Conservation (phyloP, 1,140 invertebrate species). For the Aphaenogaster rudis region DNA sequence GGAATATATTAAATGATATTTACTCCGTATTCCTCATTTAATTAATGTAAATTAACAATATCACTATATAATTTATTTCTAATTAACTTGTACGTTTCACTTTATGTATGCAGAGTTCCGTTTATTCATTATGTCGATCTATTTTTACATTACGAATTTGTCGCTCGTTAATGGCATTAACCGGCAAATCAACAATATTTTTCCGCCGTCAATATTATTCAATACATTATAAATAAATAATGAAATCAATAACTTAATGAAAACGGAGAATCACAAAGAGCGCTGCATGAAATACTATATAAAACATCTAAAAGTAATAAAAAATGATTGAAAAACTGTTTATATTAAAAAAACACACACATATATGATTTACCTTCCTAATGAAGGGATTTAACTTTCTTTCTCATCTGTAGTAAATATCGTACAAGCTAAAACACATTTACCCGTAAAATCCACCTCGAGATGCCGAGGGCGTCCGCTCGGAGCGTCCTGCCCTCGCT, state of each 20-base stretch:
- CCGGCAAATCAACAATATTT: conserved; percentile 15
- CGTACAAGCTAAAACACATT: neutral
- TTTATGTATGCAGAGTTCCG: neutral
- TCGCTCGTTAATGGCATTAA: neutral
- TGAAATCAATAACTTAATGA: neutral
- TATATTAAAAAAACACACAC: neutral
- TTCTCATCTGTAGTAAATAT: conserved; percentile 5
- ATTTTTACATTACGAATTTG: conserved; percentile 10
- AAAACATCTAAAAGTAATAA: neutral
- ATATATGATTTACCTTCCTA: neutral
- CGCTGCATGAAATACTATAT: neutral
- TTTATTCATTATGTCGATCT: neutral
- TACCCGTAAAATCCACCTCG: conserved; percentile 12
- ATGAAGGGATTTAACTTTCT: neutral
- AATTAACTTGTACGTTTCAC: conserved; percentile 22
- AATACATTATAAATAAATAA: neutral
- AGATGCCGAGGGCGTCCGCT: neutral
- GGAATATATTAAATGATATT: conserved; percentile 53
- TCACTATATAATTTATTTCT: conserved; percentile 46
- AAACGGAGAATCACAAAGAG: neutral
- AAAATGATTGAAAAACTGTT: neutral
- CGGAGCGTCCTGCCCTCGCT: neutral
- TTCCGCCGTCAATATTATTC: neutral
- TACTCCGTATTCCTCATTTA: conserved; percentile 33
- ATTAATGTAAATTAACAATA: conserved; percentile 54